Percentiles rank a stretch among this genome's conserved stretches.
These are phyloP conservation scores for Rhopalosiphum maidis DNA, from an alignment of 1,140 invertebrate species.

Conservation along the genomic window DNA sequence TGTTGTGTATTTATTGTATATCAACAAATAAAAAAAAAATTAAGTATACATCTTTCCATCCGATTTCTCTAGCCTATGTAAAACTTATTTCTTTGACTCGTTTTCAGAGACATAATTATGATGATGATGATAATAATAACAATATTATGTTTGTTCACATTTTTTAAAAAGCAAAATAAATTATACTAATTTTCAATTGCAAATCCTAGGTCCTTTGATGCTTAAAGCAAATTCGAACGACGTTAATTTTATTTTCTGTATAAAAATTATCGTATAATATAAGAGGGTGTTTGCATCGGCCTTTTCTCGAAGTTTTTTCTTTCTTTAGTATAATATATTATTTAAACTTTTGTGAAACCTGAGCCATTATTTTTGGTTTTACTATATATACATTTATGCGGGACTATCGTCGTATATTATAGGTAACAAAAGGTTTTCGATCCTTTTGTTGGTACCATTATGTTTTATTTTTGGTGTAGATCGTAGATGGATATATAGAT, in stretches of 20 bases:
- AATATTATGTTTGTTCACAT: not conserved
- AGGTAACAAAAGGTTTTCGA: constrained; percentile 23
- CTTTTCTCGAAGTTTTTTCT: not conserved
- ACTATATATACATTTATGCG: not conserved
- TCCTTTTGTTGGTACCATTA: constrained; percentile 11
- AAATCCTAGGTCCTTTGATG: not conserved
- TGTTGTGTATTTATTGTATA: not conserved
- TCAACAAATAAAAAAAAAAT: not conserved
- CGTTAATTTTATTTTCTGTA: not conserved
- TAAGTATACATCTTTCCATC: not conserved
- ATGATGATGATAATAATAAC: no score
- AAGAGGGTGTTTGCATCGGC: not conserved
- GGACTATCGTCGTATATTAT: not conserved
- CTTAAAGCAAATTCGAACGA: not conserved
- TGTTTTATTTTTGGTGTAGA: not conserved
- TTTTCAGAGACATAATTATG: not conserved
- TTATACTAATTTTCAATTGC: not conserved
- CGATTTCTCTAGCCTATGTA: not conserved
- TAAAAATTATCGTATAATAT: not conserved
- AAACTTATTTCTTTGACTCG: not conserved
- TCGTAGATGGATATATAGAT: not conserved
- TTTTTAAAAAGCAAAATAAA: not conserved
- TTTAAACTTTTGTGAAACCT: not conserved
- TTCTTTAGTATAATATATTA: not conserved
- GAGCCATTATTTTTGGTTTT: constrained; percentile 27